Percentiles rank a stretch among this genome's conserved stretches.
Evolutionary conservation across 2,888 invertebrate species (phyloP).

Genomic region (Aspidiotus destructor): DNA sequence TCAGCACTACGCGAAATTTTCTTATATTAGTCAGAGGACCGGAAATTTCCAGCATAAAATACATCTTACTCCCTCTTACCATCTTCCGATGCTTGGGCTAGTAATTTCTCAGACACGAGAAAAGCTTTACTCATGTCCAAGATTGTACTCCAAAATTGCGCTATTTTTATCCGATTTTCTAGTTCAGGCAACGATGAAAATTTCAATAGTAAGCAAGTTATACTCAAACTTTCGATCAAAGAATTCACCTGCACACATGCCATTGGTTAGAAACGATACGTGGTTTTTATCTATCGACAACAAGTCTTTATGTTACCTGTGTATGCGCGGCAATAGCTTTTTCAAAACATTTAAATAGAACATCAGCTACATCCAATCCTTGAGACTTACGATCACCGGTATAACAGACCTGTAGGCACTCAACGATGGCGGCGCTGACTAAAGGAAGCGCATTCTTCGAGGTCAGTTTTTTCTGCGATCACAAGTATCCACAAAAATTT

Average conservation of each 20-base stretch:
- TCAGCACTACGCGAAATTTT: constrained; percentile 8
- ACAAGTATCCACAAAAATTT: constrained; percentile 1
- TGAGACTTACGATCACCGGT: constrained; percentile 47
- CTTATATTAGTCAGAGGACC: too few species aligned
- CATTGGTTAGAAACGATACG: not conserved
- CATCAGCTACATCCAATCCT: constrained; percentile 49
- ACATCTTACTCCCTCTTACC: constrained; percentile 39
- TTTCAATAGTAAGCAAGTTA: constrained; percentile 57
- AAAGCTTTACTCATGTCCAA: constrained; percentile 65
- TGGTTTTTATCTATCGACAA: not conserved
- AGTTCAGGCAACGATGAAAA: constrained; percentile 48
- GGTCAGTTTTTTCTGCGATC: constrained; percentile 56
- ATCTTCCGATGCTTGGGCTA: constrained; percentile 61
- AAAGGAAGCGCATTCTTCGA: constrained; percentile 66
- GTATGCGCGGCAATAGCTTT: constrained; percentile 64
- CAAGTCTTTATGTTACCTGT: constrained; percentile 43
- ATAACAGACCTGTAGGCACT: constrained; percentile 60
- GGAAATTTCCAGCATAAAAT: too few species aligned
- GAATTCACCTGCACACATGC: constrained; percentile 46
- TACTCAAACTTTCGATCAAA: constrained; percentile 63
- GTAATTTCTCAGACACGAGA: constrained; percentile 72
- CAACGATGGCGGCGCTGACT: constrained; percentile 69
- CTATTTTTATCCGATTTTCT: constrained; percentile 44
- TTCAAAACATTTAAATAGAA: constrained; percentile 61
- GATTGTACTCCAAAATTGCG: constrained; percentile 59